These are phyloP conservation scores for Exaiptasia diaphana DNA, from an alignment of 64 coral and sea anemone genomes.

Conservation along the genomic window DNA sequence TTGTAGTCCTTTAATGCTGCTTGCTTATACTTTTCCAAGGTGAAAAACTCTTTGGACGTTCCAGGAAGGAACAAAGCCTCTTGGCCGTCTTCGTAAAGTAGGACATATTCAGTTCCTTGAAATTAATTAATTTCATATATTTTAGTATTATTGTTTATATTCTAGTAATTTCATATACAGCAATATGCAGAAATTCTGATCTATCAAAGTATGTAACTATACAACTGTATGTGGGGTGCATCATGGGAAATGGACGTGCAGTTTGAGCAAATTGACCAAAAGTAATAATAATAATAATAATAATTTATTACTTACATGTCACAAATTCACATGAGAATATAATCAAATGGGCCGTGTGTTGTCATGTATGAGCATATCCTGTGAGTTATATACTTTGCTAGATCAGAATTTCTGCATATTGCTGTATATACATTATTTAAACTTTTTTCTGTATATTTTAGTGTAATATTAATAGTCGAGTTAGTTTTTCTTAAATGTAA, in stretches of 20 bases:
- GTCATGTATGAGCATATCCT: neutral
- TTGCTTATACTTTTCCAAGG: slow-evolving; percentile 35
- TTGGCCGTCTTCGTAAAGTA: slow-evolving; percentile 53
- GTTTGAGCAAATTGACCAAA: neutral
- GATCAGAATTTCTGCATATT: neutral
- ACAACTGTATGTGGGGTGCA: neutral
- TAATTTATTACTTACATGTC: neutral
- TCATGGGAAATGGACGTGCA: neutral
- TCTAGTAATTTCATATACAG: neutral
- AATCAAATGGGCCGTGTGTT: neutral
- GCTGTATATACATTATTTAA: neutral
- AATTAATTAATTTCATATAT: neutral
- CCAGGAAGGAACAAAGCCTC: slow-evolving; percentile 59
- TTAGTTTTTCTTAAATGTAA: neutral
- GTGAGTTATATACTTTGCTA: neutral
- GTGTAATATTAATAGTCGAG: neutral
- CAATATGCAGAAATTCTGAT: neutral
- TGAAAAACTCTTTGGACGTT: slow-evolving; percentile 53
- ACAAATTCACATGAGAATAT: neutral
- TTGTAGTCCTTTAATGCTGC: slow-evolving; percentile 55
- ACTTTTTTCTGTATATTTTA: neutral
- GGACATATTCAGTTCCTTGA: slow-evolving; percentile 25
- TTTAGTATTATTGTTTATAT: neutral
- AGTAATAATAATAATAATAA: neutral
- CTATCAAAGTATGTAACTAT: neutral